Percentiles rank a stretch among this genome's conserved stretches.
phyloP scores from a whole-genome alignment of 1,140 invertebrate species.

The Tetramorium parvispinum region DNA sequence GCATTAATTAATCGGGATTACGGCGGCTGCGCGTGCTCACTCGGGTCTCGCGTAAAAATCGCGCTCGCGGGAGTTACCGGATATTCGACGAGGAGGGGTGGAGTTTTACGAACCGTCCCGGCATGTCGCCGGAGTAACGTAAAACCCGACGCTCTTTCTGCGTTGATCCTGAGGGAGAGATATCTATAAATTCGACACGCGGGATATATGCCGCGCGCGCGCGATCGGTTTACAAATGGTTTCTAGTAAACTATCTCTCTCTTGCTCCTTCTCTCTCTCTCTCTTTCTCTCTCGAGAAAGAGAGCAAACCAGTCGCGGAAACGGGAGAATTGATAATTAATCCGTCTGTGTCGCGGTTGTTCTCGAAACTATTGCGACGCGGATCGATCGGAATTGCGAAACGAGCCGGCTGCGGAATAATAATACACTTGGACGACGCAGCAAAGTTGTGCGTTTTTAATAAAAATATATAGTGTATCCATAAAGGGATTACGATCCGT shows the following conservation, averaged over 20 bases:
- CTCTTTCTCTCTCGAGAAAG: too few species aligned
- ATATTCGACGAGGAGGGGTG: neutral
- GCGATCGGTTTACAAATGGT: slow-evolving; percentile 32
- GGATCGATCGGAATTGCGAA: slow-evolving; percentile 42
- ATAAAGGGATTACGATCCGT: slow-evolving; percentile 44
- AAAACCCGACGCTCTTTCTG: slow-evolving; percentile 20
- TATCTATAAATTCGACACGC: slow-evolving; percentile 36
- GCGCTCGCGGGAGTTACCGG: slow-evolving; percentile 16
- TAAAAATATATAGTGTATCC: slow-evolving; percentile 40
- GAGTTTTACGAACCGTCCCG: slow-evolving; percentile 21
- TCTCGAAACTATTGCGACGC: neutral
- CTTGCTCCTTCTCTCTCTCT: neutral
- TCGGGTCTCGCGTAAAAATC: slow-evolving; percentile 38
- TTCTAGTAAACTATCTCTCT: slow-evolving; percentile 2
- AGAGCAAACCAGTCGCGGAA: neutral
- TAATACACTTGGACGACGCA: neutral
- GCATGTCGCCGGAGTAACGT: neutral
- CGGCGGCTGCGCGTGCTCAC: neutral
- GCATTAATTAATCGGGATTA: slow-evolving; percentile 47
- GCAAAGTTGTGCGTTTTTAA: slow-evolving; percentile 17
- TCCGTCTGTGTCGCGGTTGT: slow-evolving; percentile 25
- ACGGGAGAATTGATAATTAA: slow-evolving; percentile 52
- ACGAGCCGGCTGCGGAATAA: neutral
- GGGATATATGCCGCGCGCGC: neutral
- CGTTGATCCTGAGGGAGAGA: slow-evolving; percentile 18